A percentile compares a stretch with the other conserved stretches of the same genome.
Evolutionary conservation across 2,888 invertebrate species (phyloP).

Genomic region (Dynastes tityus): DNA sequence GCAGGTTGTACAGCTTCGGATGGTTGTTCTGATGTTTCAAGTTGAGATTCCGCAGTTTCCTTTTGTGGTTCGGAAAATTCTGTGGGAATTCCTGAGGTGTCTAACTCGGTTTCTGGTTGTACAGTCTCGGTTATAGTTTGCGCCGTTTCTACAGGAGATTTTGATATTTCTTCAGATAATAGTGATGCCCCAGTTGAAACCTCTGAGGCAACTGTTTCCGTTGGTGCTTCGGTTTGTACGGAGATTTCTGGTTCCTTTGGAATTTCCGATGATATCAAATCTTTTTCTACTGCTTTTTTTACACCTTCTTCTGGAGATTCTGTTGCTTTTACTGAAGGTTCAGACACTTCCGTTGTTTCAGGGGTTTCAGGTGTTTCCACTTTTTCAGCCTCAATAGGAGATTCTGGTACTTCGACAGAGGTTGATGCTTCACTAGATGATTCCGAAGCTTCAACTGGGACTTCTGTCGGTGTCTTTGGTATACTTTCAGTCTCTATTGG

Average conservation of each 20-base stretch:
- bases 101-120: slow-evolving; percentile 7
- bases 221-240: slow-evolving; percentile 19
- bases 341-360: too few relatives aligned
- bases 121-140: not conserved
- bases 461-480: slow-evolving; percentile 9
- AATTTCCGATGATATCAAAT: not conserved
- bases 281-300: not conserved
- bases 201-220: not conserved
- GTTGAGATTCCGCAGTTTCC: not conserved
- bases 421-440: not conserved
- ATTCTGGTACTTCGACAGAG: too few relatives aligned
- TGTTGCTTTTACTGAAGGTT: not conserved
- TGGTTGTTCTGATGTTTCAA: slow-evolving; percentile 11
- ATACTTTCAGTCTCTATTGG: not conserved
- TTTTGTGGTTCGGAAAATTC: not conserved
- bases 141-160: not conserved
- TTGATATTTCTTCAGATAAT: not conserved
- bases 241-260: slow-evolving; percentile 26
- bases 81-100: not conserved
- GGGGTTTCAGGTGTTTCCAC: not conserved
- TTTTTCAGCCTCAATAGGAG: too few relatives aligned
- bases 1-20: not conserved
- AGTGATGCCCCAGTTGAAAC: not conserved
- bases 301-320: slow-evolving; percentile 1
- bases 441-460: not conserved